Percentiles rank a stretch among this genome's conserved stretches.
These are phyloP conservation scores for Tor tambroides DNA, from an alignment of 2,113 vertebrate genomes.

Conservation along the genomic window DNA sequence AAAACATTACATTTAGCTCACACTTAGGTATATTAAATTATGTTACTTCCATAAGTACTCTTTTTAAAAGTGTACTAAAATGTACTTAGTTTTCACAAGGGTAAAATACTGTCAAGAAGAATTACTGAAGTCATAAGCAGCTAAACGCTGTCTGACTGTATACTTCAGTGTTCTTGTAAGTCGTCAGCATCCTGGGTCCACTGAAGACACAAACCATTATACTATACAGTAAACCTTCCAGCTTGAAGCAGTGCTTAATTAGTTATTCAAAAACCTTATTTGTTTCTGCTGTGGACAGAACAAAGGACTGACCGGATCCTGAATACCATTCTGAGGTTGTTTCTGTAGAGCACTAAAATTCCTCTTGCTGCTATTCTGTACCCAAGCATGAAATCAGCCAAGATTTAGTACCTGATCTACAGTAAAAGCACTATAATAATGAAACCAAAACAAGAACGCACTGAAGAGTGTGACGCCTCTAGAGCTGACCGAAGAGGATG, in stretches of 20 bases:
- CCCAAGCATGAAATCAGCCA: background rate
- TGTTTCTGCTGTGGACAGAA: background rate
- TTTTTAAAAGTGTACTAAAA: background rate
- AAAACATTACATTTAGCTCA: too few species aligned
- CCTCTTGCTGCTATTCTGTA: background rate
- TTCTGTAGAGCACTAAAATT: background rate
- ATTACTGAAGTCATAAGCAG: background rate
- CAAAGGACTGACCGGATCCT: background rate
- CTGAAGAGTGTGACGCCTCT: constrained; percentile 46
- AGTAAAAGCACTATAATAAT: background rate
- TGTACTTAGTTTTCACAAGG: background rate
- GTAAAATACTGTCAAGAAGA: background rate
- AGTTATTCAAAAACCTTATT: too few species aligned
- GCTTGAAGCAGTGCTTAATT: background rate
- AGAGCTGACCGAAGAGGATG: constrained; percentile 80
- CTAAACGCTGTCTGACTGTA: background rate
- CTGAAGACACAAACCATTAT: background rate
- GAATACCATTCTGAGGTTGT: background rate
- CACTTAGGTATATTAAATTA: background rate
- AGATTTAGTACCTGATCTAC: constrained; percentile 12
- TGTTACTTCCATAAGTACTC: background rate
- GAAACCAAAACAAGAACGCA: background rate
- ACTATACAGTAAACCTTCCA: background rate
- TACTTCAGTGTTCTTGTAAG: background rate
- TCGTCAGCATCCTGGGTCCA: background rate